Evolutionary conservation across 2,113 vertebrate genomes (phyloP).

Genomic region (Seriola dumerili): DNA sequence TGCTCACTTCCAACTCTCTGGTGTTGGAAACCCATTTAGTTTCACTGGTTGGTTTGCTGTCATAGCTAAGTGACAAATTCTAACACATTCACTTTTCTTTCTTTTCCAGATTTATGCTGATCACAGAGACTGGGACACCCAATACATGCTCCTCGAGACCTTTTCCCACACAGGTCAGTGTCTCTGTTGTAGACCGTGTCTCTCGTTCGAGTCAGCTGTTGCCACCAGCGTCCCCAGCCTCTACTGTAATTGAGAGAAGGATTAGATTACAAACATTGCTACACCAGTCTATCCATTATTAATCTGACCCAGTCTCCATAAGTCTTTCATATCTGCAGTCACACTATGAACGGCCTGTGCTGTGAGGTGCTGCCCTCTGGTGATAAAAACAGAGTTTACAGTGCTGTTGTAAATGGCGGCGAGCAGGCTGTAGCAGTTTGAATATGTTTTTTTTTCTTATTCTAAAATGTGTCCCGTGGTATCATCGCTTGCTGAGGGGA

Average conservation of each 20-base stretch:
- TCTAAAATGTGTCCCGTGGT: background rate
- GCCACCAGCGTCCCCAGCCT: background rate
- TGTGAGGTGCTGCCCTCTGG: slow-evolving; percentile 57
- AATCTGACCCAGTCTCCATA: slow-evolving; percentile 20
- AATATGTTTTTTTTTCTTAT: too few relatives aligned
- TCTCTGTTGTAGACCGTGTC: background rate
- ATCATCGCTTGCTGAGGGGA: background rate
- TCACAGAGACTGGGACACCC: background rate
- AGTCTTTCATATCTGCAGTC: slow-evolving; percentile 17
- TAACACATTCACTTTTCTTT: background rate
- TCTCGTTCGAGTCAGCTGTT: background rate
- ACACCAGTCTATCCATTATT: slow-evolving; percentile 51
- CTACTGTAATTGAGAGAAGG: slow-evolving; percentile 43
- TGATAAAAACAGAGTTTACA: slow-evolving; percentile 17
- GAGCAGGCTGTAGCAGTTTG: background rate
- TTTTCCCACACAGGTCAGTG: slow-evolving; percentile 41
- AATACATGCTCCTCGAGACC: background rate
- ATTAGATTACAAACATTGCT: slow-evolving; percentile 58
- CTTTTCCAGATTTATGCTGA: slow-evolving; percentile 30
- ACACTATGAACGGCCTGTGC: background rate
- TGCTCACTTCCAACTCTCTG: background rate
- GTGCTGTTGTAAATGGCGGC: background rate
- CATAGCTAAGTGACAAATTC: background rate
- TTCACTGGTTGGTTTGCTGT: background rate
- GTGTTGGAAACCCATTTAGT: background rate